Evolutionary conservation across 2,888 invertebrate species (phyloP), one percentile per base, ranked within the genome.

Genomic region (Phengaris arion): DNA sequence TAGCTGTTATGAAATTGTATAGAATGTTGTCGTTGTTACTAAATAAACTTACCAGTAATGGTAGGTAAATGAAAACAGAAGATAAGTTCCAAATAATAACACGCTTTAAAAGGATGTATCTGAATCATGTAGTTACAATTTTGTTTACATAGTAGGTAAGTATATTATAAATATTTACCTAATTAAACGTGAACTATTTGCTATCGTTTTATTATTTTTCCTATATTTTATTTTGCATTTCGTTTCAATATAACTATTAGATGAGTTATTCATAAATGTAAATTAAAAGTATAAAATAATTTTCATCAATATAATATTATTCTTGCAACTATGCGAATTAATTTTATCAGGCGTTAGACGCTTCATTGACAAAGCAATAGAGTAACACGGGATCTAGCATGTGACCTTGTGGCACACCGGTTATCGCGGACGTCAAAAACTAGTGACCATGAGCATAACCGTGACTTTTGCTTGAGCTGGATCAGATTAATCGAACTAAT

Each of bases 371-470:
- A 64, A 10, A 15, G 7, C 57, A 9, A 22, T 12, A 13, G 12
- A 15, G 3, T 35, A 70, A 51, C 22, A 4, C 12, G 22, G 69
- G 70, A 22, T 3, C 48, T 70, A 69, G 48, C 48, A 70, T 12
- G 48, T 70, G 10, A 48, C 70, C 70, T 70, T 70, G 70, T 6
- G 15, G 51, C 4, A 48, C 15, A 70, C 48, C 70, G 70, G 70
- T 70, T 48, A n/a, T 70, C 51, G 51, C 51, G 70, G 70, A 10
- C 68, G 68, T 45, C 68, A 35, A 64, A 64, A 10, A 9, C 59
- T 22, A 59, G 68, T 68, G 75, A 68, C 68, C 68, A 46, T 55
- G 55, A 55, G 55, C 46, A 70, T 70, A 51, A 15, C 70, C 70
- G 51, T 70, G 70, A 70, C 70, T 48, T n/a, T n/a, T 22, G 51